Evolutionary conservation across 1,140 invertebrate genomes (phyloP).

Genomic region (Scaptomyza pallida): DNA sequence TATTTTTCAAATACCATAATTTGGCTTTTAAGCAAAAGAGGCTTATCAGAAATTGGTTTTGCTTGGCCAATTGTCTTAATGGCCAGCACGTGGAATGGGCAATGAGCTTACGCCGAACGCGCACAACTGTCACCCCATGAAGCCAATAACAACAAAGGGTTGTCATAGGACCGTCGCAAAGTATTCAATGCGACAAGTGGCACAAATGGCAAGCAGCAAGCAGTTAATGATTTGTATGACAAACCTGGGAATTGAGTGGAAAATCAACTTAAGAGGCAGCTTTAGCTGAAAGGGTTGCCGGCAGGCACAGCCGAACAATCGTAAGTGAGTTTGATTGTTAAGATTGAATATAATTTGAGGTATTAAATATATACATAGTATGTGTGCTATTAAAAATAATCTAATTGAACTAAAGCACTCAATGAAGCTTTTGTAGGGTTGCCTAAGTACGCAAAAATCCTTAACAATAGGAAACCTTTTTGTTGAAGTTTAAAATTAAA

Average conservation of each 20-base stretch:
- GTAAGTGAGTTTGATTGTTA: background rate
- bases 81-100: constrained; percentile 58
- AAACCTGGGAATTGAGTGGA: constrained; percentile 17
- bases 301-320: background rate
- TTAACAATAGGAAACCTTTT: too few species aligned
- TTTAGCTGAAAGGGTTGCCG: background rate
- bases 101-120: constrained; percentile 46
- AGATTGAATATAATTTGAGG: background rate
- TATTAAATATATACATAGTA: too few species aligned
- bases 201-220: background rate
- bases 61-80: constrained; percentile 80
- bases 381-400: background rate
- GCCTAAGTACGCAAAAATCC: too few species aligned
- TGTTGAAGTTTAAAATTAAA: too few species aligned
- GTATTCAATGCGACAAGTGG: constrained; percentile 32
- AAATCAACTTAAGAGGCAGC: constrained; percentile 6
- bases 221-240: constrained; percentile 23
- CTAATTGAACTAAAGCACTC: background rate
- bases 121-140: constrained; percentile 40
- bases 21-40: constrained; percentile 80
- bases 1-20: constrained; percentile 76
- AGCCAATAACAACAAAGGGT: constrained; percentile 6
- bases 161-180: constrained; percentile 8
- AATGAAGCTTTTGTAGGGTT: background rate
- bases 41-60: constrained; percentile 81